These are phyloP conservation scores for Callipepla squamata DNA, from an alignment of 2,113 vertebrate species.

Conservation along the genomic window DNA sequence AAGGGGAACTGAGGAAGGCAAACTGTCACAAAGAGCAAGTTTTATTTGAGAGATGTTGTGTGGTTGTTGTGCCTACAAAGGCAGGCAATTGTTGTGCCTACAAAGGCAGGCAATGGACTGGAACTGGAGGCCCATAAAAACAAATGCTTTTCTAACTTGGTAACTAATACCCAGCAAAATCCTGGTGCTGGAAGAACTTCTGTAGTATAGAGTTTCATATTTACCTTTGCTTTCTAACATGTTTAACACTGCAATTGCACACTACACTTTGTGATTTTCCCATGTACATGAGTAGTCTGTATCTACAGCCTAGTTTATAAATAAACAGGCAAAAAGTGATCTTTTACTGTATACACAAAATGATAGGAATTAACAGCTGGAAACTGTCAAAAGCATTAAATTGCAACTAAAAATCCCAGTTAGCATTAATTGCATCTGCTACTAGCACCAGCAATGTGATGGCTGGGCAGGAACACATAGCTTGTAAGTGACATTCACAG, in stretches of 20 bases:
- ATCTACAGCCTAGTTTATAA: not conserved
- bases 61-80: not conserved
- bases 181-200: not conserved
- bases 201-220: not conserved
- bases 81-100: not conserved
- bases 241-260: not conserved
- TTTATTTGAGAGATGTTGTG: not conserved
- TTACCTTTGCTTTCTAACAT: constrained; percentile 11
- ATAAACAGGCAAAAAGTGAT: not conserved
- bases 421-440: not conserved
- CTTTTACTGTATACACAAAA: not conserved
- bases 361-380: not conserved
- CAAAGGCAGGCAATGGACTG: not conserved
- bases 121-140: not conserved
- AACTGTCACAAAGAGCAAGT: not conserved
- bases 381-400: not conserved
- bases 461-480: fast-evolving
- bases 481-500: fast-evolving
- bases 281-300: fast-evolving
- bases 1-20: not conserved
- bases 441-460: not conserved
- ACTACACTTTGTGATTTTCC: not conserved
- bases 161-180: not conserved
- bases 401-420: not conserved
- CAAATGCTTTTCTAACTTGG: not conserved